Base-by-base conservation (phyloP, 2,888 invertebrate species). In the Acanthosepion lycidas region DNA sequence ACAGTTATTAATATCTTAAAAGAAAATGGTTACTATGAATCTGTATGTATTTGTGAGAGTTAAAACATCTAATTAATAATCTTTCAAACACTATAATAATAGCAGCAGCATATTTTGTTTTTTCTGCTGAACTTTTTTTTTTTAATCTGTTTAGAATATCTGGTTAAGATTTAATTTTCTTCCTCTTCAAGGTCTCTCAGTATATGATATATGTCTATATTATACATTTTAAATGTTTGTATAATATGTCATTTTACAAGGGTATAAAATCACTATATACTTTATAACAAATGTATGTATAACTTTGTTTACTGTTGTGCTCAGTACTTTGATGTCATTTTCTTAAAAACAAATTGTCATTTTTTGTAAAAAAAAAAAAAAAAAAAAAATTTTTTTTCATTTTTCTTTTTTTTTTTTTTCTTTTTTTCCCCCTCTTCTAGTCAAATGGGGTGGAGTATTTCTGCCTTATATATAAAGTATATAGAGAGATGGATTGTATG, bases 131-230 rank as follows among this genome's bases (percentile, higher is more conserved):
- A 28, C 6, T 64, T 23, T 23, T 64, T 78, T 78, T 78, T 6
- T n/a, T 28, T 78, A 12, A 78, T n/a, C 15, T 33, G 2, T 78
- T 78, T 78, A n/a, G n/a, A 51, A 4, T 8, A 51, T 49, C 9
- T 48, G 33, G 33, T 33, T 91, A 42, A 15, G 48, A 23, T 48
- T 51, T 92, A 23, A 26, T 28, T 48, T 48, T 28, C 4, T 49
- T 48, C 23, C 49, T 78, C 78, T 78, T 78, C n/a, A 78, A 78
- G 78, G n/a, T n/a, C 78, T 92, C 92, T 92, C 92, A 23, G 33
- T 33, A 91, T 91, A 91, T 42, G n/a, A 91, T 91, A 33, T 91
- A 91, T 91, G 42, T 91, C 48, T 92, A 92, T 92, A 92, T 92
- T 78, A 78, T 78, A 78, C 78, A 78, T 33, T n/a, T 59, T 78